Base-by-base conservation (phyloP, 2,113 vertebrate genomes). In the Atractosteus spatula region DNA sequence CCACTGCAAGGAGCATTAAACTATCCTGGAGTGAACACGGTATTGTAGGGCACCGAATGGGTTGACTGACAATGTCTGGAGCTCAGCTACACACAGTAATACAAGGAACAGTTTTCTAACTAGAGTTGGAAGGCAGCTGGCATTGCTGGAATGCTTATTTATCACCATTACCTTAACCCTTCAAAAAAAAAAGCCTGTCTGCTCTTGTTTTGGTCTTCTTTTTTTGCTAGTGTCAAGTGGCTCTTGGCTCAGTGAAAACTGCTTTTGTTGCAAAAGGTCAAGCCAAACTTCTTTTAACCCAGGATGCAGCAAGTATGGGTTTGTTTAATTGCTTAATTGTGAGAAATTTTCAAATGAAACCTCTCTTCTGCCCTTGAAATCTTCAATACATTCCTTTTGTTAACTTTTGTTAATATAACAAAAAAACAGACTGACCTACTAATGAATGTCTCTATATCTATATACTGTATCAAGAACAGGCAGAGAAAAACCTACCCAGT, bases 221-320 rank as follows among this genome's bases (percentile, higher is more conserved):
- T 71, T 65, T 55, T 68, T 59, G 62, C 62, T 47, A 73, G 70
- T 47, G 64, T 41, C 70, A 63, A 8, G 41, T 11, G 45, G 17
- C 10, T 16, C 61, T 63, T 17, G n/a, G n/a, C 42, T 57, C 55
- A 47, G 54, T 29, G 13, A 72, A 72, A 66, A 51, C 55, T 73
- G 71, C 55, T 14, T 66, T 13, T 55, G 51, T 11, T 67, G 71
- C 71, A 64, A 73, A 73, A 73, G 55, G 64, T 66, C 71, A 67
- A 55, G 55, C 13, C 16, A 17, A 59, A 17, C 44, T 62, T 74
- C 56, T 62, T 55, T 42, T 42, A 56, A 17, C 16, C 51, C 17
- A 62, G 66, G 57, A 74, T 29, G 29, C 29, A 29, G 29, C 29
- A 29, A 29, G 29, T 29, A 29, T 29, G 29, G 29, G 29, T 29